Base-by-base conservation (phyloP, 2,113 vertebrate species). In the Gnathonemus echidnorhynchus region DNA sequence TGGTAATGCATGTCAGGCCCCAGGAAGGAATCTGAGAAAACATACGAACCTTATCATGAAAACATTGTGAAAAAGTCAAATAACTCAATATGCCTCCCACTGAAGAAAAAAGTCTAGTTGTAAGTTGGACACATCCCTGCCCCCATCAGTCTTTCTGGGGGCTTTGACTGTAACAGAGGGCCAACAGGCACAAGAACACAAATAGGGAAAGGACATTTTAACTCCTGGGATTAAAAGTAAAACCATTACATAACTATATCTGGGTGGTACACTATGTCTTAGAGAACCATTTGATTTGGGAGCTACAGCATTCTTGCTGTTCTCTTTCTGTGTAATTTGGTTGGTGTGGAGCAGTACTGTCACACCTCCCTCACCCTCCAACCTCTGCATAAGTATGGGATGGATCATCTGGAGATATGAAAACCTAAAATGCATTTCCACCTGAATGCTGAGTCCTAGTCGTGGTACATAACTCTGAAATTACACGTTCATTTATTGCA, bases 101-200 rank as follows among this genome's bases (percentile, higher is more conserved):
- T 91, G 93, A 95, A 94, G 6, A 62, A 62, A 56, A 62, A 62
- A n/a, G 58, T 66, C 3, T 66, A 27, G 62, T 27, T 11, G 9
- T 66, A 27, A 31, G 9, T 11, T 66, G 62, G 62, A 66, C 62
- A 31, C n/a, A 66, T 31, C 10, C n/a, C 62, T 27, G n/a, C 62
- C 62, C 9, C 3, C n/a, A 27, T n/a, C 58, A 62, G 56, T n/a
- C 24, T 62, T n/a, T 62, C 21, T 24, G 24, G 56, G 58, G 58
- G 58, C 58, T 62, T 8, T 62, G 24, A 66, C 62, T 66, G 9
- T 27, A 27, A 66, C n/a, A 66, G n/a, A 66, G 62, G n/a, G 9
- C 9, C 93, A 94, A 94, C 93, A 93, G 94, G 94, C 93, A 93
- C 90, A 92, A 93, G 94, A 92, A 92, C 88, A 92, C 90, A 66